Conservation (phyloP, 2,797 vertebrate genomes). For the Myioborus miniatus region DNA sequence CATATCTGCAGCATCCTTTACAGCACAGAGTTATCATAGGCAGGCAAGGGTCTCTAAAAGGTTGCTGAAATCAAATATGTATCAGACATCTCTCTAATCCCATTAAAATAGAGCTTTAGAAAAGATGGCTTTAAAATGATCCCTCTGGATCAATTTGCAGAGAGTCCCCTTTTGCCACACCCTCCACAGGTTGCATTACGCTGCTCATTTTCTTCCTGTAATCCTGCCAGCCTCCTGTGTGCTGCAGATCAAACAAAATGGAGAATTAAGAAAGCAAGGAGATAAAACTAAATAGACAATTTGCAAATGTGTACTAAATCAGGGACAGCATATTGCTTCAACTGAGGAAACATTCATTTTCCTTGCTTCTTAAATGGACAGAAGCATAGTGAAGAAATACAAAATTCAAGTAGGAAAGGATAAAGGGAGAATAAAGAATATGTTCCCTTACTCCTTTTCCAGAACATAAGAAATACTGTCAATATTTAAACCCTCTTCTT, state of each 20-base stretch:
- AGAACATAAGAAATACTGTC: neutral
- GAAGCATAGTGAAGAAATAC: neutral
- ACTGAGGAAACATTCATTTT: neutral
- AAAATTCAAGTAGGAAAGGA: neutral
- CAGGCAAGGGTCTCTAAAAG: neutral
- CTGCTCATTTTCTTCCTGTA: neutral
- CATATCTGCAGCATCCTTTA: neutral
- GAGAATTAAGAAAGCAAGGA: neutral
- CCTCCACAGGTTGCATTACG: neutral
- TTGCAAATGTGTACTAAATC: neutral
- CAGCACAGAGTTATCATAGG: neutral
- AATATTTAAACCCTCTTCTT: conserved; percentile 6
- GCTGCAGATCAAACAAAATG: neutral
- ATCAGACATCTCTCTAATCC: neutral
- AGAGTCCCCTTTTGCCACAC: neutral
- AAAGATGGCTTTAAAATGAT: conserved; percentile 22
- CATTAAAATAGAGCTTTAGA: conserved; percentile 23
- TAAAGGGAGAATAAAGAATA: neutral
- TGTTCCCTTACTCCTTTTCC: neutral
- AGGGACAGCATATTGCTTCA: neutral
- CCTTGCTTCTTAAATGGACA: neutral
- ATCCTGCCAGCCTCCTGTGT: neutral
- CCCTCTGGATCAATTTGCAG: neutral
- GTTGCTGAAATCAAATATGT: conserved; percentile 26
- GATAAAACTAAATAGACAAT: neutral